Percentiles rank a stretch among this genome's conserved stretches.
Evolutionary conservation across 2,797 vertebrate species (phyloP).

Genomic region (Tympanoctomys barrerae): DNA sequence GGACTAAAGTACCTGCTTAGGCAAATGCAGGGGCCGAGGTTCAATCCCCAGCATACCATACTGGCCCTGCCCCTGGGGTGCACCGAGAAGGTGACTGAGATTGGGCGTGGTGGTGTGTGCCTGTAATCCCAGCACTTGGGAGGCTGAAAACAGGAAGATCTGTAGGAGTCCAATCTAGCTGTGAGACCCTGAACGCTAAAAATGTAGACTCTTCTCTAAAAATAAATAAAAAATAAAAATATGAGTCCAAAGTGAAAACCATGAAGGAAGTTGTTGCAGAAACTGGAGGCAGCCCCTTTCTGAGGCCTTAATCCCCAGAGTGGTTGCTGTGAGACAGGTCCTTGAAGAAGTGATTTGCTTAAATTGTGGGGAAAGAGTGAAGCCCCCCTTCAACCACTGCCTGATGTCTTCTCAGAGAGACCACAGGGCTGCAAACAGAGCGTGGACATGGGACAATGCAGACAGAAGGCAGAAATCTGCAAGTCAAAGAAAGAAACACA

Average conservation of each 20-base stretch:
- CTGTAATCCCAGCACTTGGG: too few relatives aligned
- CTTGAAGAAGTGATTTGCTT: background rate
- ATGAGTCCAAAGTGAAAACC: background rate
- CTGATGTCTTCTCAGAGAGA: background rate
- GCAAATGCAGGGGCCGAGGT: too few relatives aligned
- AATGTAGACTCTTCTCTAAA: too few relatives aligned
- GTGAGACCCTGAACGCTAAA: too few relatives aligned
- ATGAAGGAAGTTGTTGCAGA: background rate
- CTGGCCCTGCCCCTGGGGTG: too few relatives aligned
- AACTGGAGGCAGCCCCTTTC: background rate
- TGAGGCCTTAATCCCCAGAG: background rate
- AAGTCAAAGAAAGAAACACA: background rate
- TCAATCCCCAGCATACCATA: too few relatives aligned
- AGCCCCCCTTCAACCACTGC: background rate
- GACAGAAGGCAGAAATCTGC: background rate
- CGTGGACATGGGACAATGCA: background rate
- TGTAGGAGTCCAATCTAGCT: too few relatives aligned
- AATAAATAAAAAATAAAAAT: too few relatives aligned
- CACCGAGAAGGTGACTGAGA: background rate
- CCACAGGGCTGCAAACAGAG: background rate
- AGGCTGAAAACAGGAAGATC: too few relatives aligned
- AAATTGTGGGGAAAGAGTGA: background rate
- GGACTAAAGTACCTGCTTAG: too few relatives aligned
- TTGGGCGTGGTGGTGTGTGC: too few relatives aligned
- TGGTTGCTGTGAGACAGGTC: background rate